Conservation (phyloP, 2,888 invertebrate genomes). For the Cepaea hortensis region DNA sequence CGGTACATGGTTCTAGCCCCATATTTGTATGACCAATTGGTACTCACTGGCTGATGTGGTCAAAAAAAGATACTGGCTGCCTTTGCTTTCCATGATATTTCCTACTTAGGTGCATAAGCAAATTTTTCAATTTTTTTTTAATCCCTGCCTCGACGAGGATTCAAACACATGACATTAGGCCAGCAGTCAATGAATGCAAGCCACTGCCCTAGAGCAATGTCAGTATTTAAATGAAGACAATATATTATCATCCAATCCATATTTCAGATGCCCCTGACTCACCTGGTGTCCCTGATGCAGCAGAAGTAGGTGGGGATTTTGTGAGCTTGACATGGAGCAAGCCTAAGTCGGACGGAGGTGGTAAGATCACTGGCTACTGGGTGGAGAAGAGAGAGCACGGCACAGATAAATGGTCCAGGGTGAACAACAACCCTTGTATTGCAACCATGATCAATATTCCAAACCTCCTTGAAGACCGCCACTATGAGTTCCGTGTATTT, state of each 20-base stretch:
- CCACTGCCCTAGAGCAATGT: too few relatives aligned
- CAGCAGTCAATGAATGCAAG: too few relatives aligned
- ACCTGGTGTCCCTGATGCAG: slow-evolving; percentile 92
- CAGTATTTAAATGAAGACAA: too few relatives aligned
- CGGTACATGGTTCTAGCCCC: too few relatives aligned
- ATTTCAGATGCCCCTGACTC: slow-evolving; percentile 90
- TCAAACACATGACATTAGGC: too few relatives aligned
- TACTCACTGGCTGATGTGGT: too few relatives aligned
- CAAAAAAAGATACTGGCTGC: too few relatives aligned
- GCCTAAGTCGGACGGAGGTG: slow-evolving; percentile 94
- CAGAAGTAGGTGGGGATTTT: slow-evolving; percentile 97
- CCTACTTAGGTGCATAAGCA: too few relatives aligned
- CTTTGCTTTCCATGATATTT: too few relatives aligned
- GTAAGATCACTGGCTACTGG: slow-evolving; percentile 97
- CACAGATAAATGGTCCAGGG: slow-evolving; percentile 91
- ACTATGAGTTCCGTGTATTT: slow-evolving; percentile 97
- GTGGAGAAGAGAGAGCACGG: slow-evolving; percentile 95
- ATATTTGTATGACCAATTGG: too few relatives aligned
- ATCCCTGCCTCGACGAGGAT: too few relatives aligned
- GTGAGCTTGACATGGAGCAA: slow-evolving; percentile 97
- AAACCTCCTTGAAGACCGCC: slow-evolving; percentile 96
- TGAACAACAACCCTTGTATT: slow-evolving; percentile 81
- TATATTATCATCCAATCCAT: background rate
- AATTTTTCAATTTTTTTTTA: too few relatives aligned
- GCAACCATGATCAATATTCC: slow-evolving; percentile 94